Evolutionary conservation across 2,888 invertebrate species (phyloP).

Genomic region (Andrena haemorrhoa): DNA sequence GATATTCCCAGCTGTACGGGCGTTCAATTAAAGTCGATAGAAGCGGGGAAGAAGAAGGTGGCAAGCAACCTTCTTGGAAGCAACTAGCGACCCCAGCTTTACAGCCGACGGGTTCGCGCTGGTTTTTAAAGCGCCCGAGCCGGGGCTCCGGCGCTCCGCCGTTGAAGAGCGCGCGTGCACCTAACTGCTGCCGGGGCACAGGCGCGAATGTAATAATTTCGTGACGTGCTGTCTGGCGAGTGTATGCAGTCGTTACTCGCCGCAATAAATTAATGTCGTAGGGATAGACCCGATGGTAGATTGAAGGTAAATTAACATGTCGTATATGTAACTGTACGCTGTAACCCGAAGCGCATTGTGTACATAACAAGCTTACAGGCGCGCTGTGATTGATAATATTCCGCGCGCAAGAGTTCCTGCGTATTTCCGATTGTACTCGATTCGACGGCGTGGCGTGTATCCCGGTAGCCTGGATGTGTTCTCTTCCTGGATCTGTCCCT

Average conservation of each 20-base stretch:
- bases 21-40: constrained; percentile 79
- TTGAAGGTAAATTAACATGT: background rate
- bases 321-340: constrained; percentile 1
- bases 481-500: constrained; percentile 4
- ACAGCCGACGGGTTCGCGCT: constrained; percentile 53
- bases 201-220: background rate
- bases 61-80: constrained; percentile 74
- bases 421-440: constrained; percentile 4
- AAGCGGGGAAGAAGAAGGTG: constrained; percentile 71
- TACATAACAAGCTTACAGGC: background rate
- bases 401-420: background rate
- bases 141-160: constrained; percentile 22
- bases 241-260: background rate
- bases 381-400: background rate
- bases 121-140: constrained; percentile 45
- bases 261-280: background rate
- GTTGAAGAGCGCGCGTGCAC: constrained; percentile 25
- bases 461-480: background rate
- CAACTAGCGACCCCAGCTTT: constrained; percentile 72
- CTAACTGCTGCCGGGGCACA: background rate
- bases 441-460: background rate
- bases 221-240: background rate
- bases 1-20: constrained; percentile 75
- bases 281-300: constrained; percentile 5
- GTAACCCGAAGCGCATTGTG: background rate